Conservation (phyloP, 2,888 invertebrate species). For the Drosophila nr. perissopoda region DNA sequence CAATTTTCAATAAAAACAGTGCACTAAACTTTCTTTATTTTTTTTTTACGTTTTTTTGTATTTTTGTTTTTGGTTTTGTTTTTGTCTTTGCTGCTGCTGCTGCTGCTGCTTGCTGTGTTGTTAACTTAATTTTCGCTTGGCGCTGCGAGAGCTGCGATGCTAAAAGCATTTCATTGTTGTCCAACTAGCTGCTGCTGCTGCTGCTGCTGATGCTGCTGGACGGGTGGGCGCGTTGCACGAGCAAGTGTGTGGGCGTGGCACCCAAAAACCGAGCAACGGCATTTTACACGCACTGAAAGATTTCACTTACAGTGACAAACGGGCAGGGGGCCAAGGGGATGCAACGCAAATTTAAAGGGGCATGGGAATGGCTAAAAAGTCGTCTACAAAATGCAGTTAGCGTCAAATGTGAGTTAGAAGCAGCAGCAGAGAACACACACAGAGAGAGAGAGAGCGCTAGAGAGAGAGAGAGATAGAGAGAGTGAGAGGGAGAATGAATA, state of each 20-base stretch:
- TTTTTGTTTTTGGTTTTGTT: background rate
- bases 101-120: conserved; percentile 56
- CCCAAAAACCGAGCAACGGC: conserved; percentile 69
- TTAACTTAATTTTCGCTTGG: conserved; percentile 75
- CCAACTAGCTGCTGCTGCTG: conserved; percentile 64
- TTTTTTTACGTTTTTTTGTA: background rate
- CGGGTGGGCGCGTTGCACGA: conserved; percentile 10
- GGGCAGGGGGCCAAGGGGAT: background rate
- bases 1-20: conserved; percentile 80
- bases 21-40: conserved; percentile 61
- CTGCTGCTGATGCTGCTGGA: conserved; percentile 42
- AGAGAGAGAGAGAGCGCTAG: background rate
- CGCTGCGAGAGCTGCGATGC: conserved; percentile 60
- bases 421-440: conserved; percentile 24
- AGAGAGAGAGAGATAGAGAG: background rate
- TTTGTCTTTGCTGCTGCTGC: conserved; percentile 2
- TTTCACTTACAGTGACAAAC: conserved; percentile 61
- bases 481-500: background rate
- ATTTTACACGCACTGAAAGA: conserved; percentile 77
- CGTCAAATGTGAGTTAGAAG: conserved; percentile 61
- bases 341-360: conserved; percentile 20
- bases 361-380: conserved; percentile 32
- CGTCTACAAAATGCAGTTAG: conserved; percentile 70
- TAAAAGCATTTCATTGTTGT: conserved; percentile 81
- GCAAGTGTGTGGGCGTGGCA: conserved; percentile 62